A percentile compares a stretch with the other conserved stretches of the same genome.
Evolutionary conservation across 2,888 invertebrate species (phyloP).

Genomic region (Petrolisthes cinctipes): DNA sequence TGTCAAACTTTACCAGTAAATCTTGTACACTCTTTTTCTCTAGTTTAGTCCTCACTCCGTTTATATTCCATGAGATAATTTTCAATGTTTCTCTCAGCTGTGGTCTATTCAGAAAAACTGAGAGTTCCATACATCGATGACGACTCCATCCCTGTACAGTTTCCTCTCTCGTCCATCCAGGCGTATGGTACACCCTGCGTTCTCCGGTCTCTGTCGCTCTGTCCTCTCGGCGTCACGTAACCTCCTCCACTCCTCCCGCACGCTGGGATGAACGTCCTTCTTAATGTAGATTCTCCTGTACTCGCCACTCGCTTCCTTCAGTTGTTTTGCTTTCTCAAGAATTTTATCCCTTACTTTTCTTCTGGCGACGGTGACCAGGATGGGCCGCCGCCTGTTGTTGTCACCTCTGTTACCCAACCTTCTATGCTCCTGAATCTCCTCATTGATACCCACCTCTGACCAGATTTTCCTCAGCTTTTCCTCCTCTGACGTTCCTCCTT

Average conservation of each 20-base stretch:
- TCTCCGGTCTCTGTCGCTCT: constrained; percentile 24
- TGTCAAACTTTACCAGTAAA: not conserved
- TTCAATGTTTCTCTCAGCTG: constrained; percentile 1
- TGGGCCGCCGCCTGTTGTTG: not conserved
- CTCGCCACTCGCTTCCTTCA: not conserved
- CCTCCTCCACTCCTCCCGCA: constrained; percentile 26
- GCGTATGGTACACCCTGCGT: constrained; percentile 9
- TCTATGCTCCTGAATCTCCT: not conserved
- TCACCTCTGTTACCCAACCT: not conserved
- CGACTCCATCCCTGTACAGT: not conserved
- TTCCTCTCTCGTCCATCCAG: constrained; percentile 10
- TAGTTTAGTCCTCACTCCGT: constrained; percentile 18
- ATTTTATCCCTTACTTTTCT: not conserved
- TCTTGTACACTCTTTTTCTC: constrained; percentile 9
- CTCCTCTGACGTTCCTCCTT: not conserved
- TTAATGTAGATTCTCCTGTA: constrained; percentile 13
- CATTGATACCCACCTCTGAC: not conserved
- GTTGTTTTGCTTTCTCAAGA: not conserved
- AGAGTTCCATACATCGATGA: constrained; percentile 23
- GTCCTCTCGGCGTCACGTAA: constrained; percentile 10
- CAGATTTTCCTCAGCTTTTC: constrained; percentile 10
- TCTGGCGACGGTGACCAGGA: not conserved
- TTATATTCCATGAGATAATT: constrained; percentile 23
- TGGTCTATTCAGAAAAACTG: not conserved
- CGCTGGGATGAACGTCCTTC: constrained; percentile 29